A percentile compares a stretch with the other conserved stretches of the same genome.
phyloP scores from a whole-genome alignment of 2,888 invertebrate species.

The Lepidochitona cinerea region DNA sequence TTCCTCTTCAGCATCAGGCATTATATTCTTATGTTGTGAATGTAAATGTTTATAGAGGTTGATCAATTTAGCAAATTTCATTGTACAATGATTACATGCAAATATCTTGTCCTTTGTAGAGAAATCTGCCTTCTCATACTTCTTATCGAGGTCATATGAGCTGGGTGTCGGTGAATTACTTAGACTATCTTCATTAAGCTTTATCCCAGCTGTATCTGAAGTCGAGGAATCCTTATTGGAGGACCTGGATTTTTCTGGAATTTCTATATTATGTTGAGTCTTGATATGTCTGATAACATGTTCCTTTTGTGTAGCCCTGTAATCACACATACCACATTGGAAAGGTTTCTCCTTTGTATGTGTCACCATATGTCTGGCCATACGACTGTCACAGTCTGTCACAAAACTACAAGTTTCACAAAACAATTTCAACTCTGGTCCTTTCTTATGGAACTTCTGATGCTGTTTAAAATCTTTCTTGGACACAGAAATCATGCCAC shows the following conservation, averaged over 20 bases:
- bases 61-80: conserved; percentile 67
- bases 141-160: background rate
- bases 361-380: conserved; percentile 60
- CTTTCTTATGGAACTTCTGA: conserved; percentile 64
- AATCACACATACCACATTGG: conserved; percentile 63
- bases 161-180: background rate
- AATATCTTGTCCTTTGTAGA: conserved; percentile 63
- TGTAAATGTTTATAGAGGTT: conserved; percentile 67
- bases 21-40: conserved; percentile 59
- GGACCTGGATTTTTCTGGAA: conserved; percentile 12
- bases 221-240: background rate
- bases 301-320: conserved; percentile 64
- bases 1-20: conserved; percentile 45
- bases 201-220: background rate
- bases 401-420: conserved; percentile 68
- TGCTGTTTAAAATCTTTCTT: conserved; percentile 66
- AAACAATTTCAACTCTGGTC: conserved; percentile 66
- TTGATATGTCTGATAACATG: conserved; percentile 64
- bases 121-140: conserved; percentile 38
- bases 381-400: conserved; percentile 66
- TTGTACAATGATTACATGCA: conserved; percentile 66
- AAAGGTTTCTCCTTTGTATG: conserved; percentile 65
- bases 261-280: conserved; percentile 58
- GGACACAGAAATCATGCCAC: conserved; percentile 53
- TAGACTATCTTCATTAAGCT: background rate